Percentiles rank a stretch among this genome's conserved stretches.
Evolutionary conservation across 2,113 vertebrate genomes (phyloP).

Genomic region (Mastomys natalensis): DNA sequence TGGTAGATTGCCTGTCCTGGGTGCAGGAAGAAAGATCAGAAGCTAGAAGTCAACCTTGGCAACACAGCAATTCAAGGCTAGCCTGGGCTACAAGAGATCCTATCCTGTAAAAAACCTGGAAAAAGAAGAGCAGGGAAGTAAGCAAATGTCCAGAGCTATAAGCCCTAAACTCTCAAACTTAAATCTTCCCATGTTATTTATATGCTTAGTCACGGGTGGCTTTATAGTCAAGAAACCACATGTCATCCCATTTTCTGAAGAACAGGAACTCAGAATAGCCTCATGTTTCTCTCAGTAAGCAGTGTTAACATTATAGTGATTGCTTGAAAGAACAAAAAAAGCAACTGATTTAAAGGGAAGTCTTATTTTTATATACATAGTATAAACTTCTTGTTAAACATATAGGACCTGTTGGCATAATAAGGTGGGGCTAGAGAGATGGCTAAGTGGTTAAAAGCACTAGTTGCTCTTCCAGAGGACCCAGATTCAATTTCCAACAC

Average conservation of each 20-base stretch:
- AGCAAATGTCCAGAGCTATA: conserved; percentile 21
- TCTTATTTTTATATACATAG: background rate
- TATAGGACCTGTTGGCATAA: background rate
- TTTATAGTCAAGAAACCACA: background rate
- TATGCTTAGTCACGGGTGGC: background rate
- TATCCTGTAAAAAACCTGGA: background rate
- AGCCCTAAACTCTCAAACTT: background rate
- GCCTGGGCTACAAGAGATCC: background rate
- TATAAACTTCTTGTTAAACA: conserved; percentile 2
- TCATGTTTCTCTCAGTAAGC: conserved; percentile 2
- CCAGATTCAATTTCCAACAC: background rate
- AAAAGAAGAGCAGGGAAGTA: no score
- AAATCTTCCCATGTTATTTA: conserved; percentile 1
- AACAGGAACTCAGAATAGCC: background rate
- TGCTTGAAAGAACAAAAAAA: background rate
- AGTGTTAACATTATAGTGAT: conserved; percentile 38
- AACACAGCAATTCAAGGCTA: no score
- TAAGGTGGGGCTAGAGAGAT: background rate
- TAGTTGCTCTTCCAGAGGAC: background rate
- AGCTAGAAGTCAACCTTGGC: background rate
- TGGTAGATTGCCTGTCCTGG: background rate
- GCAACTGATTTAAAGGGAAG: background rate
- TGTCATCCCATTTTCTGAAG: conserved; percentile 29
- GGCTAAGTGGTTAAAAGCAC: background rate
- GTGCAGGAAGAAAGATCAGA: background rate